Conservation (phyloP, 1,140 invertebrate species). For the Diploscapter pachys region DNA sequence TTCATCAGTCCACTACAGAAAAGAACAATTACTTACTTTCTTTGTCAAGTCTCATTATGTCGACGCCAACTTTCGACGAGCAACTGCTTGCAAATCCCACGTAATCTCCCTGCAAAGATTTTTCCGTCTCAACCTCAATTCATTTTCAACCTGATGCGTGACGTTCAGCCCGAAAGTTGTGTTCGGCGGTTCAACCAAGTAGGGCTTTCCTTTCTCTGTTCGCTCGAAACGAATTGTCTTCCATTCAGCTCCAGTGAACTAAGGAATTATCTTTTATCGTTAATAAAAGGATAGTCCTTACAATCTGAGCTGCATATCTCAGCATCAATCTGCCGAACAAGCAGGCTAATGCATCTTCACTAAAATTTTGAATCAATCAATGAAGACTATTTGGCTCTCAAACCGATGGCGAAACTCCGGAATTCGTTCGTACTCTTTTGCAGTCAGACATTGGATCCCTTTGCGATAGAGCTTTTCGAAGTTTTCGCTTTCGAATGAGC, state of each 20-base stretch:
- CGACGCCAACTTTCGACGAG: constrained; percentile 50
- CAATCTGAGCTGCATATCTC: constrained; percentile 44
- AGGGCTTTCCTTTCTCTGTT: constrained; percentile 56
- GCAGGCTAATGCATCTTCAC: constrained; percentile 52
- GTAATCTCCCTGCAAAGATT: constrained; percentile 48
- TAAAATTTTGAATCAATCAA: constrained; percentile 25
- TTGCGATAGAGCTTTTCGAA: constrained; percentile 52
- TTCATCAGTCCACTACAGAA: too few relatives aligned
- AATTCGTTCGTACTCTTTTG: constrained; percentile 53
- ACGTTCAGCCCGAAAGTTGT: constrained; percentile 50
- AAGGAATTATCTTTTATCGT: constrained; percentile 22
- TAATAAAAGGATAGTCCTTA: constrained; percentile 3
- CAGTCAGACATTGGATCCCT: constrained; percentile 49
- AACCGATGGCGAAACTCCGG: constrained; percentile 36
- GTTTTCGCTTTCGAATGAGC: constrained; percentile 49
- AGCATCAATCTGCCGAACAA: constrained; percentile 54
- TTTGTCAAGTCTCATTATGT: constrained; percentile 57
- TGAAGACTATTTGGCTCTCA: background rate
- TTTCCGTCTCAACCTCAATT: background rate
- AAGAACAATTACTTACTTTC: constrained; percentile 38
- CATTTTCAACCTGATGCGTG: constrained; percentile 47
- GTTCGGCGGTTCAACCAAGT: constrained; percentile 40
- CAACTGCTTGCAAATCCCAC: constrained; percentile 57
- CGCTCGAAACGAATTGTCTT: constrained; percentile 46
- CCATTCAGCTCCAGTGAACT: constrained; percentile 50